phyloP scores from a whole-genome alignment of 2,797 vertebrate genomes.

The Neostethus bicornis region DNA sequence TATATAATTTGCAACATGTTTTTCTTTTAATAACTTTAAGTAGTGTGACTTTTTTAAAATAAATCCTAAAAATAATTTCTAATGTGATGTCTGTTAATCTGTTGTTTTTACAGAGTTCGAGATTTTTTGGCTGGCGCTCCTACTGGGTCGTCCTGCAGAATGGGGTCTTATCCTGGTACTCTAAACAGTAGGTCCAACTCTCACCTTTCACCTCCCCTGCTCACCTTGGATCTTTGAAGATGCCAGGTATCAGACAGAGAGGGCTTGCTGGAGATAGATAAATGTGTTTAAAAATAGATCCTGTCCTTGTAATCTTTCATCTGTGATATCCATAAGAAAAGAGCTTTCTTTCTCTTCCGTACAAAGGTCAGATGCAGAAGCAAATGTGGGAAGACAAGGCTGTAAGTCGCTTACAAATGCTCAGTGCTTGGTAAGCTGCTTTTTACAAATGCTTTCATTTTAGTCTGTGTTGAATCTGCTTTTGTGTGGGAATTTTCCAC shows the following conservation, averaged over 20 bases:
- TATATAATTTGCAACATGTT: not conserved
- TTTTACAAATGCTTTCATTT: not conserved
- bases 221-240: slow-evolving; percentile 29
- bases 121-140: slow-evolving; percentile 93
- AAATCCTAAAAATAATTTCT: not conserved
- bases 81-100: slow-evolving; percentile 1
- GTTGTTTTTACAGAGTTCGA: slow-evolving; percentile 81
- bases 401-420: slow-evolving; percentile 93
- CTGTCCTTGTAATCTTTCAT: not conserved
- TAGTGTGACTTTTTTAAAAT: not conserved
- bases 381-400: slow-evolving; percentile 85
- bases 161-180: slow-evolving; percentile 95
- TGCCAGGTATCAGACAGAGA: slow-evolving; percentile 13
- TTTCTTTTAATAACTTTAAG: not conserved
- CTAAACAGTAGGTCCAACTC: slow-evolving; percentile 87
- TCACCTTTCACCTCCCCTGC: slow-evolving; percentile 7
- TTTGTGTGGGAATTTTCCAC: not conserved
- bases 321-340: not conserved
- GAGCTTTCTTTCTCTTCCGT: not conserved
- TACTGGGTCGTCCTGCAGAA: slow-evolving; percentile 93
- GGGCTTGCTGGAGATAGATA: slow-evolving; percentile 8
- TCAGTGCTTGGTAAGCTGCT: slow-evolving; percentile 85
- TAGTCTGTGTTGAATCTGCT: not conserved
- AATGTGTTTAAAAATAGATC: slow-evolving; percentile 11
- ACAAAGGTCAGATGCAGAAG: slow-evolving; percentile 85